Evolutionary conservation across 2,113 vertebrate genomes (phyloP).

Genomic region (Apeltes quadracus): DNA sequence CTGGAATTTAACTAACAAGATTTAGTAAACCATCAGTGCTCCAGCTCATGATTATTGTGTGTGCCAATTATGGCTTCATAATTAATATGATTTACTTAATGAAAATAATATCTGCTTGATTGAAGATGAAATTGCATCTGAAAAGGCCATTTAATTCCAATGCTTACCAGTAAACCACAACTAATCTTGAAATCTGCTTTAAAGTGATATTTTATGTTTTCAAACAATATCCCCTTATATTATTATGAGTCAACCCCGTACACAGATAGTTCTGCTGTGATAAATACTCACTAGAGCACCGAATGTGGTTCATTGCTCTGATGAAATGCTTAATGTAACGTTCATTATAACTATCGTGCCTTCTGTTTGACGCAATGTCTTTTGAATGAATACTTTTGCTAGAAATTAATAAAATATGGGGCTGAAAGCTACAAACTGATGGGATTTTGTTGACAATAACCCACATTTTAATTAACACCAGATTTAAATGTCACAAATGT

Average conservation of each 20-base stretch:
- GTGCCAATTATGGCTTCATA: slow-evolving; percentile 25
- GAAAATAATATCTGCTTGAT: slow-evolving; percentile 6
- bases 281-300: neutral
- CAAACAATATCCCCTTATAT: neutral
- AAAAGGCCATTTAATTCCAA: neutral
- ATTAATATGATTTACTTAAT: slow-evolving; percentile 11
- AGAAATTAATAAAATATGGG: neutral
- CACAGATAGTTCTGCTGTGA: neutral
- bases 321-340: neutral
- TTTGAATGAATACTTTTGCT: neutral
- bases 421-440: neutral
- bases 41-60: slow-evolving; percentile 20
- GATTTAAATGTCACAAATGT: neutral
- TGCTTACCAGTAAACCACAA: slow-evolving; percentile 9
- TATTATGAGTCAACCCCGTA: neutral
- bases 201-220: neutral
- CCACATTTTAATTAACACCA: neutral
- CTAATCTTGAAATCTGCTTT: neutral
- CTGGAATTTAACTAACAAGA: slow-evolving; percentile 15
- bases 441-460: neutral
- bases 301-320: neutral
- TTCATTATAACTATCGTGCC: neutral
- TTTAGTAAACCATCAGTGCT: neutral
- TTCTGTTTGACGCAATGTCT: neutral
- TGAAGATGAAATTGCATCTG: slow-evolving; percentile 8